Percentiles rank a stretch among this genome's conserved stretches.
These are phyloP conservation scores for Melanophora roralis DNA, from an alignment of 2,888 invertebrate genomes.

Conservation along the genomic window DNA sequence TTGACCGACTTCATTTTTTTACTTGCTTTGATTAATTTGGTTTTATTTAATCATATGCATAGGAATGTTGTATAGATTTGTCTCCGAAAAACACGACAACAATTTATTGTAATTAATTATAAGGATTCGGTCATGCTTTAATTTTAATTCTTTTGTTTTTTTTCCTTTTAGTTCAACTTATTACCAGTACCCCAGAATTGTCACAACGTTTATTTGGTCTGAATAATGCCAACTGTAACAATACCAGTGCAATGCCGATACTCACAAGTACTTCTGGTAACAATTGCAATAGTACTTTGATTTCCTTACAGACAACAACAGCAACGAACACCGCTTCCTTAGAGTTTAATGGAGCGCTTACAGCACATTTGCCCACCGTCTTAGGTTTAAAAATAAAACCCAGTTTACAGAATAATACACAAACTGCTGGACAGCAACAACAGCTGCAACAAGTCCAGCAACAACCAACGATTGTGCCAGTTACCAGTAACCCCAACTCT, in stretches of 20 bases:
- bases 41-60: too few species aligned
- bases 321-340: constrained; percentile 22
- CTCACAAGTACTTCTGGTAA: constrained; percentile 12
- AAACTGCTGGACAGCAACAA: constrained; percentile 40
- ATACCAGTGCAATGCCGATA: constrained; percentile 40
- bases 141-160: background rate
- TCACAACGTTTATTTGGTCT: constrained; percentile 74
- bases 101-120: too few species aligned
- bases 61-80: too few species aligned
- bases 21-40: too few species aligned
- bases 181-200: constrained; percentile 72
- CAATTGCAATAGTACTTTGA: constrained; percentile 26
- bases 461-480: constrained; percentile 25
- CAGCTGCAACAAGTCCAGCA: constrained; percentile 51
- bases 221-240: constrained; percentile 60
- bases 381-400: constrained; percentile 72
- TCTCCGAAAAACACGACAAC: too few species aligned
- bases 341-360: constrained; percentile 58
- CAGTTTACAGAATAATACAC: constrained; percentile 63
- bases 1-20: too few species aligned
- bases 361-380: constrained; percentile 72
- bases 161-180: constrained; percentile 67
- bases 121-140: too few species aligned
- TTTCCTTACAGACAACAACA: constrained; percentile 47
- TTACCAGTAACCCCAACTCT: constrained; percentile 66